A percentile compares a stretch with the other conserved stretches of the same genome.
Conservation (phyloP, 2,113 vertebrate species). For the Chaetura pelagica region DNA sequence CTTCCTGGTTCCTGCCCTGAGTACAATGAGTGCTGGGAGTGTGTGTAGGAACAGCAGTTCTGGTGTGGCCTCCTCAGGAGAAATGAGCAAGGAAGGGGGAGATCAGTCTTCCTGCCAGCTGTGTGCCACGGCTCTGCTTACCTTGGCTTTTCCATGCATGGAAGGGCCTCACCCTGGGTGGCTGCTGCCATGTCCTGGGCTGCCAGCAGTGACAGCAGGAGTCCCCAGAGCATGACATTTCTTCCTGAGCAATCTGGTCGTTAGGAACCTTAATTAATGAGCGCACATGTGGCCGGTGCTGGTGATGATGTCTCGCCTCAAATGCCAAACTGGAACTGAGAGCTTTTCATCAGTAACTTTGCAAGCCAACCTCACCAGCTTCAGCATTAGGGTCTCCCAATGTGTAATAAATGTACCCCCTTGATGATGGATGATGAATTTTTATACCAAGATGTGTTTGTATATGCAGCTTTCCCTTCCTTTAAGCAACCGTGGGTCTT, state of each 20-base stretch:
- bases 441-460: background rate
- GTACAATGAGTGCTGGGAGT: rapidly evolving
- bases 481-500: background rate
- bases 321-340: background rate
- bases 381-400: rapidly evolving
- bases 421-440: background rate
- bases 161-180: rapidly evolving
- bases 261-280: constrained; percentile 35
- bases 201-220: background rate
- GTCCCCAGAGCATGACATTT: background rate
- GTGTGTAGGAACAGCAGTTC: background rate
- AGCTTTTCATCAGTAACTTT: background rate
- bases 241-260: background rate
- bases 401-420: background rate
- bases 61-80: rapidly evolving
- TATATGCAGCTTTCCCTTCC: background rate
- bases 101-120: background rate
- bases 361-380: rapidly evolving
- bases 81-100: background rate
- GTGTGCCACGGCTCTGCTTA: background rate
- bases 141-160: background rate
- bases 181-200: background rate
- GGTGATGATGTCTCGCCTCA: background rate
- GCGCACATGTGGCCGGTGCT: rapidly evolving
- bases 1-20: rapidly evolving